phyloP scores from a whole-genome alignment of 2,888 invertebrate species.

The Unio delphinus region DNA sequence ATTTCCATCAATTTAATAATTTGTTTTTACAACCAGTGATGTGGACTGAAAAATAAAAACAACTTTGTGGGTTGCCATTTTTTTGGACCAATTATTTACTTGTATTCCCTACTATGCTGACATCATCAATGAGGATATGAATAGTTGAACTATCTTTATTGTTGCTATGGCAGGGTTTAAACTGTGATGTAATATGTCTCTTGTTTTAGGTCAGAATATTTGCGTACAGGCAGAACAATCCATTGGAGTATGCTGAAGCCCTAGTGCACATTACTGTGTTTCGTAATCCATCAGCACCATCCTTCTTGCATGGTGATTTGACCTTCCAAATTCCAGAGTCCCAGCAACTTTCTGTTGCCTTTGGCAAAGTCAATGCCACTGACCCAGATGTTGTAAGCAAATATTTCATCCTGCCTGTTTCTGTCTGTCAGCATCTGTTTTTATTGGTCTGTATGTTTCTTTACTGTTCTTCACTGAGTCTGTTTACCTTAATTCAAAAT shows the following conservation, averaged over 20 bases:
- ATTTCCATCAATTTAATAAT: no score
- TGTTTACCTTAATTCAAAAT: no score
- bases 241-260: conserved; percentile 27
- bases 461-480: background rate
- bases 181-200: background rate
- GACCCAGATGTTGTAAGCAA: conserved; percentile 58
- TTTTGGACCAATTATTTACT: no score
- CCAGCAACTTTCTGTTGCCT: conserved; percentile 27
- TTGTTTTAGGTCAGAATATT: conserved; percentile 30
- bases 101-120: no score
- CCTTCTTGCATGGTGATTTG: conserved; percentile 39
- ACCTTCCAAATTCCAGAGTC: conserved; percentile 52
- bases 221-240: conserved; percentile 26
- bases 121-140: background rate
- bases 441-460: background rate
- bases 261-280: conserved; percentile 44
- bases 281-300: conserved; percentile 55
- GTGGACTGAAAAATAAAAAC: no score
- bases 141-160: background rate
- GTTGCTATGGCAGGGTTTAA: background rate
- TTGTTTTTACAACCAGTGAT: no score
- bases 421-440: conserved; percentile 2
- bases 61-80: no score
- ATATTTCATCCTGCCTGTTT: background rate
- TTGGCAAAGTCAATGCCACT: conserved; percentile 58